phyloP scores from a whole-genome alignment of 2,888 invertebrate genomes.

The Chloroclystis v-ata region DNA sequence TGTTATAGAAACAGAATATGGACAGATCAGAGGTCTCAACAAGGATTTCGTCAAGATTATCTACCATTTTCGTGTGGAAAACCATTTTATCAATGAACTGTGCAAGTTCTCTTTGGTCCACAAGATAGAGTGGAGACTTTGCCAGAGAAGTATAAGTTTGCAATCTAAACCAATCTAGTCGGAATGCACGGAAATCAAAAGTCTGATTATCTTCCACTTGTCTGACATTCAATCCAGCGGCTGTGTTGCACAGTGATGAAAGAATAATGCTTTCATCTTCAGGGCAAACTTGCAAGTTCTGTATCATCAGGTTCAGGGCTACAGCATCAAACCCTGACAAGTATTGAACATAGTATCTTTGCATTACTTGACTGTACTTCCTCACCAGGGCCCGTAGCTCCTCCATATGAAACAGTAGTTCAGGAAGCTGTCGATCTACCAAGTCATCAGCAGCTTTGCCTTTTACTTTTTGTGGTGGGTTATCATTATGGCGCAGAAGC shows the following conservation, averaged over 20 bases:
- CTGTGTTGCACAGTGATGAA: conserved; percentile 93
- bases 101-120: conserved; percentile 91
- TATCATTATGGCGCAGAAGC: conserved; percentile 97
- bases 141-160: conserved; percentile 95
- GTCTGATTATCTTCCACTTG: conserved; percentile 98
- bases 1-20: conserved; percentile 97
- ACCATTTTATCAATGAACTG: conserved; percentile 95
- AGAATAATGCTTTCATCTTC: conserved; percentile 97
- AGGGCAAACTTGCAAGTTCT: conserved; percentile 89
- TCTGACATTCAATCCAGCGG: conserved; percentile 90
- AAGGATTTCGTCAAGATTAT: conserved; percentile 97
- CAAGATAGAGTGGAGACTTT: conserved; percentile 87
- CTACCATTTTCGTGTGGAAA: conserved; percentile 99
- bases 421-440: conserved; percentile 96
- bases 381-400: conserved; percentile 95
- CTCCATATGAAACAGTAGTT: conserved; percentile 98
- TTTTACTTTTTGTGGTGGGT: conserved; percentile 94
- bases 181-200: conserved; percentile 96
- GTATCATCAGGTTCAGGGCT: conserved; percentile 90
- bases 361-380: conserved; percentile 97
- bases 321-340: conserved; percentile 97
- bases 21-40: conserved; percentile 98
- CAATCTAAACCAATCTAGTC: conserved; percentile 98
- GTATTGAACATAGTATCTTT: conserved; percentile 98
- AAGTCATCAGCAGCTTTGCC: conserved; percentile 94